Evolutionary conservation across 2,888 invertebrate genomes (phyloP), one percentile per base, ranked within the genome.

Genomic region (Noctua janthina): DNA sequence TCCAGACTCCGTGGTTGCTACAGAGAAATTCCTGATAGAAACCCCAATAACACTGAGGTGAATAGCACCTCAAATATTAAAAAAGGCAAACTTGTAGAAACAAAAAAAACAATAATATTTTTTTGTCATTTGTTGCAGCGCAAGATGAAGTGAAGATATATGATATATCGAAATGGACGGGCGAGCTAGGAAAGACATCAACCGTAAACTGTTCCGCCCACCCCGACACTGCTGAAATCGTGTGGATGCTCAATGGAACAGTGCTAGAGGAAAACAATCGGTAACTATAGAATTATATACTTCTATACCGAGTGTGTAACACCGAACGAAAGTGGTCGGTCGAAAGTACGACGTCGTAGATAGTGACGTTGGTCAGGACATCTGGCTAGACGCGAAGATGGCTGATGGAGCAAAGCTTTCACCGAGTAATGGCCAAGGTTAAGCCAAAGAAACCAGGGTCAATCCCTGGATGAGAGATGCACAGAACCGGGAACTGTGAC

Each of bases 181-280:
- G 94, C 1, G 91, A 92, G 11, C 81, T 96, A 23, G 96, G 95
- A 3, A 86, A 89, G 15, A 87, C 88, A 13, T 93, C 94, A 1
- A 93, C 90, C 23, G 82, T 97, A 35, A 94, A 87, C 75, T 97
- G 97, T 88, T 92, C 91, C 64, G 92, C 93, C 43, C 82, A 88
- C 2, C 94, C 95, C 0, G 91, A 93, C 1, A 93, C 92, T 43
- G 92, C 92, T 0, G 90, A 91, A 6, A 90, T 95, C 4, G 82
- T 88, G 23, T 97, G 96, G 96, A 70, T 91, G 7, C 95, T 94
- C 80, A 89, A 95, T 3, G 93, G 92, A 20, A 85, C 90, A 62
- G 89, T 90, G 4, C 62, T 96, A 39, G 81, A 83, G 64, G 74
- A 86, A 29, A 86, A 85, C 43, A 80, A 92, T 13, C 88, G 94